phyloP scores from a whole-genome alignment of 1,140 invertebrate species.

The Eriocheir sinensis region DNA sequence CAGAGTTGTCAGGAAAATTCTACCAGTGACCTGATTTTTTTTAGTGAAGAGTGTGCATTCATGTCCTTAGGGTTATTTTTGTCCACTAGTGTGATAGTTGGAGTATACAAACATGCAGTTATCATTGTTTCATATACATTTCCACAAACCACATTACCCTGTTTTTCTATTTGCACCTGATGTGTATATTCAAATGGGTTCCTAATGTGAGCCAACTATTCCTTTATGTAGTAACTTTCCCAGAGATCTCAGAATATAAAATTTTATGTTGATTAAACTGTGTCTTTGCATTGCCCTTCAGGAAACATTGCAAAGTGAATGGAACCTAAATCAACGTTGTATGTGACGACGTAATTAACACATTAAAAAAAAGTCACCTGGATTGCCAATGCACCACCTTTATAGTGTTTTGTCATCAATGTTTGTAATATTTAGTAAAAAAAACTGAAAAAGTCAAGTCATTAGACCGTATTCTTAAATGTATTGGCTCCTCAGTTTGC shows the following conservation, averaged over 20 bases:
- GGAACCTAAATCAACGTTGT: too few relatives aligned
- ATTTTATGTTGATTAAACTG: conserved; percentile 71
- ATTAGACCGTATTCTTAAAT: too few relatives aligned
- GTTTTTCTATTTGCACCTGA: conserved; percentile 68
- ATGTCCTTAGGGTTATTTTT: conserved; percentile 66
- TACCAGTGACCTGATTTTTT: conserved; percentile 76
- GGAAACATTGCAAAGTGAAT: neutral
- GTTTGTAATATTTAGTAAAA: too few relatives aligned
- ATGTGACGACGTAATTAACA: too few relatives aligned
- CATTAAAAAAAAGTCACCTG: too few relatives aligned
- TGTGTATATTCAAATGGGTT: conserved; percentile 65
- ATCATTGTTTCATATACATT: conserved; percentile 69
- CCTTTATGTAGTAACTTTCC: conserved; percentile 68
- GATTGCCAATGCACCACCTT: too few relatives aligned
- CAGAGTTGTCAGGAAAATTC: conserved; percentile 58
- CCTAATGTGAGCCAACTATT: conserved; percentile 40
- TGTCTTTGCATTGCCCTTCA: conserved; percentile 26
- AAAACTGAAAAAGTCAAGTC: too few relatives aligned
- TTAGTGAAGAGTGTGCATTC: conserved; percentile 67
- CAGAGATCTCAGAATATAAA: conserved; percentile 75
- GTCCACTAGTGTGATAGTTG: conserved; percentile 68
- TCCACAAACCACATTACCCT: conserved; percentile 66
- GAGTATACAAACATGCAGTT: conserved; percentile 63
- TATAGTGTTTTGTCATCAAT: neutral
- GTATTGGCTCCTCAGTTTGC: too few relatives aligned